A percentile compares a stretch with the other conserved stretches of the same genome.
Evolutionary conservation across 92 coral and sea anemone genomes (phyloP).

Genomic region (Desmophyllum pertusum): DNA sequence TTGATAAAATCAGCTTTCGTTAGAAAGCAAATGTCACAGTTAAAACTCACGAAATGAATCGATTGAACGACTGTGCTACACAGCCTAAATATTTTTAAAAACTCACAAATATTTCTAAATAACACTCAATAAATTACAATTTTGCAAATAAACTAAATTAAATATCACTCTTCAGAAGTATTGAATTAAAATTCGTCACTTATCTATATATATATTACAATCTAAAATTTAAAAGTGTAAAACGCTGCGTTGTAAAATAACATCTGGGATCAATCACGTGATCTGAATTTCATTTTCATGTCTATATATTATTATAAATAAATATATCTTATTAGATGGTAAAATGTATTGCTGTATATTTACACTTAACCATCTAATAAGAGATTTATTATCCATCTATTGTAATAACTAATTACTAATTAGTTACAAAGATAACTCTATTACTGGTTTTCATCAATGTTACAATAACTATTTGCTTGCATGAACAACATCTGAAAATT

Average conservation of each 20-base stretch:
- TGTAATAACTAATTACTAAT: not conserved
- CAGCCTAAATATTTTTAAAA: constrained; percentile 11
- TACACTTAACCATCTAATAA: not conserved
- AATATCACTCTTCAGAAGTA: constrained; percentile 24
- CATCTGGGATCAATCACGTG: not conserved
- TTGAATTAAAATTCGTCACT: constrained; percentile 12
- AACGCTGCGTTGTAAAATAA: not conserved
- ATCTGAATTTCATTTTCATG: not conserved
- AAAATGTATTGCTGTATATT: not conserved
- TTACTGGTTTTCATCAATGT: too few species aligned
- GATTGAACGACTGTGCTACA: not conserved
- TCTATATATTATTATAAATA: not conserved
- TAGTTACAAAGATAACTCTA: not conserved
- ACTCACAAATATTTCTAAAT: not conserved
- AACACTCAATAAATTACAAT: constrained; percentile 27
- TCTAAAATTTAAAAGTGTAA: constrained; percentile 17
- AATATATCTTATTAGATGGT: not conserved
- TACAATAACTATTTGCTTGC: too few species aligned
- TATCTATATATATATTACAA: constrained; percentile 18
- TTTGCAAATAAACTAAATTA: constrained; percentile 26
- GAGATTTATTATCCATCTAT: not conserved
- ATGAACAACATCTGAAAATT: too few species aligned
- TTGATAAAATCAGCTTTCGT: not conserved
- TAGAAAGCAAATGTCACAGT: not conserved
- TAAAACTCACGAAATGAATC: not conserved